Evolutionary conservation across 2,113 vertebrate species (phyloP), one percentile per base, ranked within the genome.

Genomic region (Toxotes jaculatrix): DNA sequence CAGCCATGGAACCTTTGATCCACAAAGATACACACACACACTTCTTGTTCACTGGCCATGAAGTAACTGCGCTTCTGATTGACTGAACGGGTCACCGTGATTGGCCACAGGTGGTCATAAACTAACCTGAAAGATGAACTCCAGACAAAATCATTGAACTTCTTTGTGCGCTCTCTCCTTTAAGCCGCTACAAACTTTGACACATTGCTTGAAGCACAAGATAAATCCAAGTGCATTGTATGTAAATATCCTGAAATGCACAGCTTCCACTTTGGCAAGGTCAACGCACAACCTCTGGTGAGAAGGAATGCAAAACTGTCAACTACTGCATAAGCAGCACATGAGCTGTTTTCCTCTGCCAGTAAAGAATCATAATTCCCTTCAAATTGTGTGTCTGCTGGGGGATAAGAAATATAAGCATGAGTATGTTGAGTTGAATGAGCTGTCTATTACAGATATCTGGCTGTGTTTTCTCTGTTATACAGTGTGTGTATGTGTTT

Each of bases 1-100:
- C 89, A 80, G 90, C 80, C 83, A 8, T 8, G 21, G 74, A 88
- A 72, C 64, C 90, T 90, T 91, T 92, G 87, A 93, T 93, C 87
- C 85, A 79, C 82, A 83, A 64, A 85, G 71, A 91, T 77, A 81
- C 80, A 86, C 84, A 82, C 72, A 88, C 56, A 62, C 75, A 91
- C 67, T 49, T 67, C 74, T 69, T 91, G 83, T 32, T 88, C 89
- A 88, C 51, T 86, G 79, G 89, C 81, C 88, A 88, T 89, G 77
- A 90, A 91, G 83, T 77, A 90, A 90, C 71, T 5, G 56, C 56
- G 64, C 71, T 87, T 89, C 86, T 86, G 76, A 91, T 77, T 83
- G 86, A 87, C 83, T 85, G 74, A 85, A 79, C 19, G 60, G 82
- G 74, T 85, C 73, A 79, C 64, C 32, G 85, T 86, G 84, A 82